Conservation (phyloP, 2,888 invertebrate genomes). For the Caenorhabditis sp. region DNA sequence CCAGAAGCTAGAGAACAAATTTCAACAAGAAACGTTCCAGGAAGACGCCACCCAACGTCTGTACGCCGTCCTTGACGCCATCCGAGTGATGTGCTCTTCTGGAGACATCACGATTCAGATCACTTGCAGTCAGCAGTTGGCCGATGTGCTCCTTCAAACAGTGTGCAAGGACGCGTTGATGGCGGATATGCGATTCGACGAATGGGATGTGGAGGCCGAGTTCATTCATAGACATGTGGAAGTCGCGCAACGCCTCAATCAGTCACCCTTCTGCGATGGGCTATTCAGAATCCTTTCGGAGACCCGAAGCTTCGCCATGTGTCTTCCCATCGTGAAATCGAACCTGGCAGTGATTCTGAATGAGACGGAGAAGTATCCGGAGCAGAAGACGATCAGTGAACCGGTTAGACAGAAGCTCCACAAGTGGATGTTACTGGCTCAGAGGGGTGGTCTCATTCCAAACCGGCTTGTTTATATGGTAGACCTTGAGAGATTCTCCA, state of each 20-base stretch:
- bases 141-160: background rate
- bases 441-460: constrained; percentile 35
- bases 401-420: constrained; percentile 18
- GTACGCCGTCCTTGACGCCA: constrained; percentile 44
- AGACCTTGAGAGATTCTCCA: constrained; percentile 47
- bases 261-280: constrained; percentile 53
- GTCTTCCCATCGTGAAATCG: constrained; percentile 72
- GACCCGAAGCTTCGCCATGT: constrained; percentile 64
- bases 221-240: constrained; percentile 61
- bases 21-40: constrained; percentile 25
- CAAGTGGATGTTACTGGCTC: constrained; percentile 51
- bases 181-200: constrained; percentile 58
- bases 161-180: constrained; percentile 44
- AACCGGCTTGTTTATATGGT: constrained; percentile 22
- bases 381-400: background rate
- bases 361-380: constrained; percentile 48
- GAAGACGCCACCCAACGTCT: constrained; percentile 49
- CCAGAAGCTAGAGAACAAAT: no score
- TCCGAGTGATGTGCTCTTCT: constrained; percentile 43
- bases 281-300: constrained; percentile 65
- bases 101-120: constrained; percentile 32
- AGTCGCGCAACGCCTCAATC: constrained; percentile 16
- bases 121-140: constrained; percentile 45
- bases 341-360: constrained; percentile 64
- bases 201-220: constrained; percentile 62